A percentile compares a stretch with the other conserved stretches of the same genome.
phyloP scores from a whole-genome alignment of 2,113 vertebrate genomes.

The Rhea pennata region DNA sequence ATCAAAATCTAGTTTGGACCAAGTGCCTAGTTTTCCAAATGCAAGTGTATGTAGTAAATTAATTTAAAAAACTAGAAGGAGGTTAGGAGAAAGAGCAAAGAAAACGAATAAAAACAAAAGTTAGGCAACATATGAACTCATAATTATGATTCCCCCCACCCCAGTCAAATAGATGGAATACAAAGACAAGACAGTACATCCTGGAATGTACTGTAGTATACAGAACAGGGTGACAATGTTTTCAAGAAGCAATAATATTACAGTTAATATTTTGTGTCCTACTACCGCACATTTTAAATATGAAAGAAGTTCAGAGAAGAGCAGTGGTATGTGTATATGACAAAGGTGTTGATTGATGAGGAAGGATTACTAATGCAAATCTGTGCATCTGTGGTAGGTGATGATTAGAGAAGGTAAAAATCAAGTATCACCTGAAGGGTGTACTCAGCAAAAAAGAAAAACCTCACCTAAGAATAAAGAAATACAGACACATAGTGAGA shows the following conservation, averaged over 20 bases:
- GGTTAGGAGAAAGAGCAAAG: fast-evolving
- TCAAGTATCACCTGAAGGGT: not conserved
- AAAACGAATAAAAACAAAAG: not conserved
- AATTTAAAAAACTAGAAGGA: not conserved
- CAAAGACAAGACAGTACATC: fast-evolving
- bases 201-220: not conserved
- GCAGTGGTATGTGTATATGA: not conserved
- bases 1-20: not conserved
- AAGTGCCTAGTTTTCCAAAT: not conserved
- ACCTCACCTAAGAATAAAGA: not conserved
- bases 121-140: not conserved
- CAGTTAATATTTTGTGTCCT: not conserved
- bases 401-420: not conserved
- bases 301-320: not conserved
- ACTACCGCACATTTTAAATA: not conserved
- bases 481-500: not conserved
- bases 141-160: not conserved
- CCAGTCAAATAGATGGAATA: not conserved
- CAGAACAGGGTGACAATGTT: not conserved
- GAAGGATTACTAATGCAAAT: not conserved
- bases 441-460: not conserved
- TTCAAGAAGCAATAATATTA: not conserved
- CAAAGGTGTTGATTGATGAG: not conserved
- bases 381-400: not conserved
- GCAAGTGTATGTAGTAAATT: not conserved